Conservation (phyloP, 2,113 vertebrate genomes). For the Caranx melampygus region DNA sequence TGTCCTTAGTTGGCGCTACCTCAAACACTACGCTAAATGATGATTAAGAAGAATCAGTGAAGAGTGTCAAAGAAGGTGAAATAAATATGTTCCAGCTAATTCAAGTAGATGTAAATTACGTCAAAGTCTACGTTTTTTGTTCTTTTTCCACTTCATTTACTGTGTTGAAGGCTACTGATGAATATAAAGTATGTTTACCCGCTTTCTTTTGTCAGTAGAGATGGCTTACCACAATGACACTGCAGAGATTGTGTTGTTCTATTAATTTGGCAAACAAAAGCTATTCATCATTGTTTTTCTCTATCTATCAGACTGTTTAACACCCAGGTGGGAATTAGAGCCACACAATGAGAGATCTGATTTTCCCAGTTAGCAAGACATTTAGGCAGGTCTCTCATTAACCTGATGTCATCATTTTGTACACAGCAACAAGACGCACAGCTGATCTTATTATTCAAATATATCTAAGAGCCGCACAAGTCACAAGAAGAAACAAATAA, state of each 20-base stretch:
- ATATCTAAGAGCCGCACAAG: background rate
- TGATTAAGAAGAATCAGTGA: slow-evolving; percentile 68
- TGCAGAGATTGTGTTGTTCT: slow-evolving; percentile 74
- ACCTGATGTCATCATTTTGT: slow-evolving; percentile 67
- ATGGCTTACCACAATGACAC: slow-evolving; percentile 71
- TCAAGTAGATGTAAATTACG: slow-evolving; percentile 78
- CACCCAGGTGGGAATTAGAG: slow-evolving; percentile 65
- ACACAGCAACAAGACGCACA: slow-evolving; percentile 10
- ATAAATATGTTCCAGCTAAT: slow-evolving; percentile 80
- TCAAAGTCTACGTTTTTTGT: slow-evolving; percentile 65
- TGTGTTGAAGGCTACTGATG: slow-evolving; percentile 72
- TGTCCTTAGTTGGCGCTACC: slow-evolving; percentile 63
- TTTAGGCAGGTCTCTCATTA: slow-evolving; percentile 61
- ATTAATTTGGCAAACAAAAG: slow-evolving; percentile 81
- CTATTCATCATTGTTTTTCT: slow-evolving; percentile 77
- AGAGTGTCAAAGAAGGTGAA: slow-evolving; percentile 71
- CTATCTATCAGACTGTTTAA: slow-evolving; percentile 65
- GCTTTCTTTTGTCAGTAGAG: slow-evolving; percentile 65
- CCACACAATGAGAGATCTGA: slow-evolving; percentile 60
- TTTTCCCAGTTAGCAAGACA: slow-evolving; percentile 53
- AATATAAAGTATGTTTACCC: slow-evolving; percentile 84
- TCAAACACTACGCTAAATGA: slow-evolving; percentile 67
- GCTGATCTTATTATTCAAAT: slow-evolving; percentile 43
- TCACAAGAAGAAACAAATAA: slow-evolving; percentile 21
- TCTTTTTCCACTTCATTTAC: slow-evolving; percentile 75